Evolutionary conservation across 53 echinoderm and acorn worm genomes (phyloP), one percentile per base, ranked within the genome.

Genomic region (Hippasteria phrygiana): DNA sequence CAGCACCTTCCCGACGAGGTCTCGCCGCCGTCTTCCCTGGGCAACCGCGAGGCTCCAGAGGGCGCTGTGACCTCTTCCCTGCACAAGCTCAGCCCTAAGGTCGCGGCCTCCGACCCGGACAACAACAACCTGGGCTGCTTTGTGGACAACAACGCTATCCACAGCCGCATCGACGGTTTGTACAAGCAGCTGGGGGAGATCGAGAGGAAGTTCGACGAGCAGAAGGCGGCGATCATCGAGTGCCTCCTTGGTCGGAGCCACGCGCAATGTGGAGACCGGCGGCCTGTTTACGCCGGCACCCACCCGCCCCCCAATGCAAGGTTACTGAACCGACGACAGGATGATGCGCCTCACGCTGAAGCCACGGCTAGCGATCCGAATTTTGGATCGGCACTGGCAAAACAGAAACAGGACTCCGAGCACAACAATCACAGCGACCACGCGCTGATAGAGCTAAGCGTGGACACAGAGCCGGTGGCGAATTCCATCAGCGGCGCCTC

Each of bases 181-280:
- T 97, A 93, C 67, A 70, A 87, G 66, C 95, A 97, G 91, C 89
- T 97, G 22, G 95, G 88, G 1, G 90, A 72, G 26, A 93, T 97
- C 38, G 93, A 97, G 88, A 81, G 83, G 24, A 95, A 92, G 82
- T 97, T 97, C 33, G 97, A 97, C 32, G 95, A 93, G 70, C 93
- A 95, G 48, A 87, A 92, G 71, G 92, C 90, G 43, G 95, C 93
- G 28, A 97, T 97, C 14, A 95, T 97, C 53, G 93, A 97, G 70
- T 80, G 80, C 26, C 82, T 90, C 18, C 81, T 90, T 3, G 90
- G 90, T 4, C 81, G 82, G 50, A 20, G 74, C 46, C 92, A 88
- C 42, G 51, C 56, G 2, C 55, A 77, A 4, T 8, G 54, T 54
- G 56, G 55, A 53, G 78, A 70, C 16, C 33, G 76, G 10, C 27